Percentiles rank a stretch among this genome's conserved stretches.
These are phyloP conservation scores for Leucophora obtusa DNA, from an alignment of 2,888 invertebrate species.

Conservation along the genomic window DNA sequence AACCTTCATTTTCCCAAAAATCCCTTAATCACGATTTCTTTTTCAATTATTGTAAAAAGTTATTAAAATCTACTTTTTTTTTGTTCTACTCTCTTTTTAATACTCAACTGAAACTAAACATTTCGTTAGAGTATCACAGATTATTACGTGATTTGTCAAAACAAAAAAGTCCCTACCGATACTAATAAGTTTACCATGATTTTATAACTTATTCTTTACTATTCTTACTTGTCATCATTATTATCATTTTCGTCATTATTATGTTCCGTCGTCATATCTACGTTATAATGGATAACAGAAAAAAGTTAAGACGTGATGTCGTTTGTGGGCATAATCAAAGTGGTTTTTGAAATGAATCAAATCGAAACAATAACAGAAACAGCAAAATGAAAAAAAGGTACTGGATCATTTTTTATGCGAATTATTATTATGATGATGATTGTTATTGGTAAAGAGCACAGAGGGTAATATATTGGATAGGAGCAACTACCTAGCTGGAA, in stretches of 20 bases:
- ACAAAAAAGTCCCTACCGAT: not conserved
- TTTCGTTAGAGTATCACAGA: slow-evolving; percentile 43
- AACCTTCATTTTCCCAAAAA: not conserved
- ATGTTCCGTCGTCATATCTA: not conserved
- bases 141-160: slow-evolving; percentile 43
- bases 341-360: slow-evolving; percentile 38
- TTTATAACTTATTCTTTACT: not conserved
- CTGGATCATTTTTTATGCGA: slow-evolving; percentile 13
- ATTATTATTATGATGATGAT: not conserved
- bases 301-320: slow-evolving; percentile 50
- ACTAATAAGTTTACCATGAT: not conserved
- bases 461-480: slow-evolving; percentile 2
- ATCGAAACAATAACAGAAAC: slow-evolving; percentile 22
- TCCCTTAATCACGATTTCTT: slow-evolving; percentile 37
- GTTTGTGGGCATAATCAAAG: slow-evolving; percentile 43
- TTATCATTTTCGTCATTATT: not conserved
- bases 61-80: not conserved
- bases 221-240: not conserved
- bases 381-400: slow-evolving; percentile 9
- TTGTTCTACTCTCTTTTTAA: not conserved
- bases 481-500: not conserved
- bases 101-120: not conserved
- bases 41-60: slow-evolving; percentile 35
- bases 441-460: not conserved
- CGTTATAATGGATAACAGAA: slow-evolving; percentile 2